These are phyloP conservation scores for Polylopha cassiicola DNA, from an alignment of 2,888 invertebrate species.

Conservation along the genomic window DNA sequence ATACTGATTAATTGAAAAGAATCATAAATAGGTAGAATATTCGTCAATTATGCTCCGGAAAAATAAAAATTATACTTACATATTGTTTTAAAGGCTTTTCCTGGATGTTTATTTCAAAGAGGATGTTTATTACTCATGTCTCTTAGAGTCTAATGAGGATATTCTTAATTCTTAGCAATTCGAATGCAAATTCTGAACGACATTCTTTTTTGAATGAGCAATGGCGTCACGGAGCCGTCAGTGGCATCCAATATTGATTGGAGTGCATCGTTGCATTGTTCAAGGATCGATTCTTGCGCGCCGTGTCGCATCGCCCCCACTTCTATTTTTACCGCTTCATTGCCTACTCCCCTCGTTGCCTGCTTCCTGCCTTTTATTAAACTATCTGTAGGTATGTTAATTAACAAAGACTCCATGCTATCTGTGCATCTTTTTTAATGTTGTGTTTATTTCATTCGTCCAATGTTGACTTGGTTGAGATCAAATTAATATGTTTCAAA, in stretches of 20 bases:
- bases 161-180: no score
- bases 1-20: no score
- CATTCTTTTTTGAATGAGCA: slow-evolving; percentile 12
- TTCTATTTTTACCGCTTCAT: slow-evolving; percentile 77
- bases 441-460: slow-evolving; percentile 27
- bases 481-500: no score
- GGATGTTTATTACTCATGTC: no score
- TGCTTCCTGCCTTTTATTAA: slow-evolving; percentile 76
- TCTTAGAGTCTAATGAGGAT: no score
- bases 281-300: slow-evolving; percentile 66
- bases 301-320: slow-evolving; percentile 64
- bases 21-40: no score
- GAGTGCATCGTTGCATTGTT: slow-evolving; percentile 62
- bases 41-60: no score
- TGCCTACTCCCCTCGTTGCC: slow-evolving; percentile 72
- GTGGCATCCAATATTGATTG: slow-evolving; percentile 64
- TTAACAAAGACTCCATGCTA: slow-evolving; percentile 69
- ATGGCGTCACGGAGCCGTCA: slow-evolving; percentile 29
- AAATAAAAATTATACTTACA: no score
- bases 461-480: no score
- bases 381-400: slow-evolving; percentile 77
- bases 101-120: no score
- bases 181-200: slow-evolving; percentile 1
- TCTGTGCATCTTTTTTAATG: slow-evolving; percentile 66
- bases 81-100: no score